Conservation (phyloP, 1,140 invertebrate genomes). For the Drosophila arizonae region DNA sequence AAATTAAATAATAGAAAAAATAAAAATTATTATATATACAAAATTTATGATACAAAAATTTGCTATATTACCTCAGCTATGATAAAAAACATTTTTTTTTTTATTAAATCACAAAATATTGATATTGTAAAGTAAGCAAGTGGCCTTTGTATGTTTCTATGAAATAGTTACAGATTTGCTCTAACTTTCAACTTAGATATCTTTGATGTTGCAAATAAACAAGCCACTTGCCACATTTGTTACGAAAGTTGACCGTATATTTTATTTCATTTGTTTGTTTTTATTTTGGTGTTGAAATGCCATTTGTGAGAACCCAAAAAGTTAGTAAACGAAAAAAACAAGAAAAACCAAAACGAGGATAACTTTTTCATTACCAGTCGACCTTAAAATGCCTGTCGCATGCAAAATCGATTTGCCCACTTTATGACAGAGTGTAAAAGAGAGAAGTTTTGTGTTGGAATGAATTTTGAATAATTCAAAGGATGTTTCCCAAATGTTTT, state of each 20-base stretch:
- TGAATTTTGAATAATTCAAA: conserved; percentile 48
- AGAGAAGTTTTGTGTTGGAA: conserved; percentile 11
- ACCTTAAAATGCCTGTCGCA: conserved; percentile 45
- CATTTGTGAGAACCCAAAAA: conserved; percentile 44
- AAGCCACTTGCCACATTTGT: conserved; percentile 32
- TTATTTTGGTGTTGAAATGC: conserved; percentile 28
- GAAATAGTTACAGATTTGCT: no score
- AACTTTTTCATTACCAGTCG: conserved; percentile 49
- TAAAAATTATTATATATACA: no score
- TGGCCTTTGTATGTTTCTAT: no score
- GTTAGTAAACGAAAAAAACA: conserved; percentile 33
- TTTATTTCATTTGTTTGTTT: not conserved
- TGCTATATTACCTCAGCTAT: no score
- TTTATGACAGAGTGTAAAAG: not conserved
- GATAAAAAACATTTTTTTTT: no score
- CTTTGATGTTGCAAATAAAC: conserved; percentile 2
- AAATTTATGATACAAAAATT: no score
- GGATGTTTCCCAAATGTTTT: conserved; percentile 38
- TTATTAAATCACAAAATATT: no score
- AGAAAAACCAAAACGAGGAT: no score
- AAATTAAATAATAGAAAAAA: no score
- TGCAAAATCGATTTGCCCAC: conserved; percentile 48
- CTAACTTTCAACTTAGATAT: no score
- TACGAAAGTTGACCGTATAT: conserved; percentile 9
- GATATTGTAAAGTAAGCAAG: no score